Evolutionary conservation across 2,888 invertebrate genomes (phyloP).

Genomic region (Diarsia rubi): DNA sequence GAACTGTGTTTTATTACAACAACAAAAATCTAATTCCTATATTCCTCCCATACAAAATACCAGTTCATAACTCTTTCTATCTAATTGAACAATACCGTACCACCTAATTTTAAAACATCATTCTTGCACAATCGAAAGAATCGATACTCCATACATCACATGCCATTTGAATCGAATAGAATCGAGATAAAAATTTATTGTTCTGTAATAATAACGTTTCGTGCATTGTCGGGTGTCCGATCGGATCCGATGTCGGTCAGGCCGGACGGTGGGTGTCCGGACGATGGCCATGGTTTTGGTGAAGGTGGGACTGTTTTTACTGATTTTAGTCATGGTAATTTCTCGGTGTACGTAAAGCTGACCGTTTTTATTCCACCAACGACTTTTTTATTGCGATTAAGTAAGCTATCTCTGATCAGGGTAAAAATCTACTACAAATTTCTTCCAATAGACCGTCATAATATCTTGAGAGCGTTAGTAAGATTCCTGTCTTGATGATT

Average conservation of each 20-base stretch:
- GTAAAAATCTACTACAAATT: background rate
- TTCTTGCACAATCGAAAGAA: constrained; percentile 50
- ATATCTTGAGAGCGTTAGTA: background rate
- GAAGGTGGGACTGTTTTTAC: constrained; percentile 9
- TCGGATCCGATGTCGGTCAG: constrained; percentile 65
- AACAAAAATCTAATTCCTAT: background rate
- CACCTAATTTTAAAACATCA: constrained; percentile 23
- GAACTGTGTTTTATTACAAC: background rate
- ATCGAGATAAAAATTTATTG: constrained; percentile 64
- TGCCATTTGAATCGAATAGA: constrained; percentile 61
- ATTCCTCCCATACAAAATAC: background rate
- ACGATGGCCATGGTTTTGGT: constrained; percentile 44
- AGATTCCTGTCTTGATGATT: too few relatives aligned
- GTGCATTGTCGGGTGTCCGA: constrained; percentile 62
- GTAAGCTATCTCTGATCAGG: background rate
- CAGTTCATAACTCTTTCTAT: background rate
- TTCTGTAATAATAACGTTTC: constrained; percentile 64
- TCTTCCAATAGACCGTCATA: background rate
- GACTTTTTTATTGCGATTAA: background rate
- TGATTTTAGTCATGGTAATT: constrained; percentile 1
- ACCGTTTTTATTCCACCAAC: background rate
- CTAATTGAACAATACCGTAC: constrained; percentile 30
- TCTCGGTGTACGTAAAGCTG: too few relatives aligned
- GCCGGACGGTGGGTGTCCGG: constrained; percentile 66
- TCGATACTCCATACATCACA: constrained; percentile 63